Conservation (phyloP, 2,888 invertebrate genomes). For the Parapristionchus giblindavisi region DNA sequence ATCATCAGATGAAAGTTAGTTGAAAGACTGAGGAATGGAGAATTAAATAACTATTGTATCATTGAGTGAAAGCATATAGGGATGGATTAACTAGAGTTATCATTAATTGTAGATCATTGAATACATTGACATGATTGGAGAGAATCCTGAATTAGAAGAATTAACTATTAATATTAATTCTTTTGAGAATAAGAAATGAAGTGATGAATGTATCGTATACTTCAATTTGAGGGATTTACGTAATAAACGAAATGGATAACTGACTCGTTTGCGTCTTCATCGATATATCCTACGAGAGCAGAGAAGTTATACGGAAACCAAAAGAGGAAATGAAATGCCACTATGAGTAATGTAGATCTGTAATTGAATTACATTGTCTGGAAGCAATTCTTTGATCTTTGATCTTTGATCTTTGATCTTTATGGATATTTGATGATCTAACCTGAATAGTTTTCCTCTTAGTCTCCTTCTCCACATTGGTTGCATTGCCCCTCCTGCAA, state of each 20-base stretch:
- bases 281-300: slow-evolving; percentile 61
- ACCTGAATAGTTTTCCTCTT: slow-evolving; percentile 35
- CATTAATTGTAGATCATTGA: slow-evolving; percentile 68
- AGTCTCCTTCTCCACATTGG: slow-evolving; percentile 36
- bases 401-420: not conserved
- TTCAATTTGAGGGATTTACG: not conserved
- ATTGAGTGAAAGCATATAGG: slow-evolving; percentile 62
- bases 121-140: slow-evolving; percentile 58
- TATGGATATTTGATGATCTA: not conserved
- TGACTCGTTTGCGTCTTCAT: slow-evolving; percentile 49
- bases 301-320: slow-evolving; percentile 68
- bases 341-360: slow-evolving; percentile 66
- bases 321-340: slow-evolving; percentile 64
- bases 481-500: slow-evolving; percentile 26
- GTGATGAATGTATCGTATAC: too few species aligned
- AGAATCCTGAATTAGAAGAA: slow-evolving; percentile 46
- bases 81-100: slow-evolving; percentile 68
- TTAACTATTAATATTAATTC: too few species aligned
- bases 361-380: too few species aligned
- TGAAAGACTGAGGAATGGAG: too few species aligned
- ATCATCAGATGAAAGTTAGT: too few species aligned
- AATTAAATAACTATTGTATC: too few species aligned
- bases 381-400: slow-evolving; percentile 48
- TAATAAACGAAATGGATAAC: slow-evolving; percentile 26
- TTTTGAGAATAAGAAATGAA: too few species aligned